These are phyloP conservation scores for Mastigias papua DNA, from an alignment of 30 jellyfish, hydroid and myxozoan species.

Conservation along the genomic window DNA sequence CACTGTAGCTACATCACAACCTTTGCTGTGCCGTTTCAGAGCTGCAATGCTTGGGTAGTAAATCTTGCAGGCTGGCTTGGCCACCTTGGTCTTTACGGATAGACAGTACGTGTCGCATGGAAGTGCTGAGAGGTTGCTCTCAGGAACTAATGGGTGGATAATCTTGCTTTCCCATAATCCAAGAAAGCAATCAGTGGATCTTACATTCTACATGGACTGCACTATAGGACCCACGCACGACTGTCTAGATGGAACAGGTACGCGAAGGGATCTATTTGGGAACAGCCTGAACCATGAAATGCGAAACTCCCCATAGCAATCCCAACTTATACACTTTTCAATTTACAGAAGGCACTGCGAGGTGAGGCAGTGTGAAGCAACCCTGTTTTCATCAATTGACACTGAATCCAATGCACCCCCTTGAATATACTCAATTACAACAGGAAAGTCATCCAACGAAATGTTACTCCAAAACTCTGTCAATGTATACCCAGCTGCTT, in stretches of 20 bases:
- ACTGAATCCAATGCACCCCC: background rate
- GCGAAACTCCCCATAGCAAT: background rate
- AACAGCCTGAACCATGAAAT: background rate
- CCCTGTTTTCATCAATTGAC: background rate
- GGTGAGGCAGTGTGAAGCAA: background rate
- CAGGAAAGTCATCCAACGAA: background rate
- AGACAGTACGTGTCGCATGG: background rate
- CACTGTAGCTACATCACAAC: background rate
- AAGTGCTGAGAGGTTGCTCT: background rate
- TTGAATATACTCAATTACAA: background rate
- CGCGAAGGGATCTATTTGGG: background rate
- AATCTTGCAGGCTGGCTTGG: background rate
- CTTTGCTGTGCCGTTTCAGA: background rate
- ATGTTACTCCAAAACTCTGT: background rate
- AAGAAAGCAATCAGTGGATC: background rate
- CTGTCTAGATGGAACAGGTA: background rate
- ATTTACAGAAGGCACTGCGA: background rate
- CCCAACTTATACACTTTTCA: background rate
- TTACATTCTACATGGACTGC: background rate
- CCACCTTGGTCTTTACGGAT: background rate
- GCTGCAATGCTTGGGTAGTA: background rate
- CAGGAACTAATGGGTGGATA: background rate
- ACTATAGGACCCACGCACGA: background rate
- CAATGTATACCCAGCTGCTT: background rate
- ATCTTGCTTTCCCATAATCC: background rate